These are phyloP conservation scores for Oenanthe melanoleuca DNA, from an alignment of 2,113 vertebrate genomes.

Conservation along the genomic window DNA sequence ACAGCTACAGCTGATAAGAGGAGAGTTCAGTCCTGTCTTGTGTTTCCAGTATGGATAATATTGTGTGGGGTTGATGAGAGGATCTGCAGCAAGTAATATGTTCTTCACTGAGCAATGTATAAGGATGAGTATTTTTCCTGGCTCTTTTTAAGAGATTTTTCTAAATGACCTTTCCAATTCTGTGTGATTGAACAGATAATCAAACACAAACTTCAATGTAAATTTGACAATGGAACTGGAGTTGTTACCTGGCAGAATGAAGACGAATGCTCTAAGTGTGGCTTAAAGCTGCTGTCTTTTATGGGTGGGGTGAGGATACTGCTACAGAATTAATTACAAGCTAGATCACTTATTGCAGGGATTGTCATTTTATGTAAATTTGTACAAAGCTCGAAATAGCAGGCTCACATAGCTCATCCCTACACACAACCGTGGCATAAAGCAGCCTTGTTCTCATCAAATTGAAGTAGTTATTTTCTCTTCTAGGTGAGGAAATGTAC, in stretches of 20 bases:
- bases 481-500: neutral
- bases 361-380: neutral
- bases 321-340: neutral
- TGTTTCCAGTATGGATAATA: accelerated
- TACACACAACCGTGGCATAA: neutral
- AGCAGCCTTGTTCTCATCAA: neutral
- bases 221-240: neutral
- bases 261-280: neutral
- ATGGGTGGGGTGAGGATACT: neutral
- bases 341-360: neutral
- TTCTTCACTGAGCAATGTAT: neutral
- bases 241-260: neutral
- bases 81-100: neutral
- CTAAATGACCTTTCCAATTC: neutral
- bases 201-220: neutral
- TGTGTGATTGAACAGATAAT: neutral
- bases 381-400: neutral
- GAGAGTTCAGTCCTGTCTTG: neutral
- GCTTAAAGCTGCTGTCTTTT: neutral
- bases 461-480: neutral
- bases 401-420: neutral
- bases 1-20: neutral
- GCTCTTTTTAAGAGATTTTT: neutral
- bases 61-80: neutral
- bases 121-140: neutral